Base-by-base conservation (phyloP, 2,113 vertebrate genomes). In the Sebastes fasciatus region DNA sequence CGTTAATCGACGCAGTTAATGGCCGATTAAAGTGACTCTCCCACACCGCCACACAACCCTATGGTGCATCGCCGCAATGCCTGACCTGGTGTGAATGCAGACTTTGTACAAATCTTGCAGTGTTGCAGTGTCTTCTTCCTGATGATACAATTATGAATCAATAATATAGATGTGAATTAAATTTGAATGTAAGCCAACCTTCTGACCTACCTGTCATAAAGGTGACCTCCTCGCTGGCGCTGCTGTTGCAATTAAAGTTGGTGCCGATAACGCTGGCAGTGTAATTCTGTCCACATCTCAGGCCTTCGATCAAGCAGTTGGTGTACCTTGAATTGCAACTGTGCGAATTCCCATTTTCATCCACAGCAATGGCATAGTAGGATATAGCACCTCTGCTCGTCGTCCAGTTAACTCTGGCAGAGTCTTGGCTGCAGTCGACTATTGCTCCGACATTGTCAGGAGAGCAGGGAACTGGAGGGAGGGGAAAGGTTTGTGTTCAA, bases 231-330 rank as follows among this genome's bases (percentile, higher is more conserved):
- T 88, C 17, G 11, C 90, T 94, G 51, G 34, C 6, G 0, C 85
- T 85, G 73, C 95, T 96, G 89, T 96, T 95, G 85, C 96, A 96
- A 4, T 61, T 42, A 2, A 89, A 6, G 79, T 95, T 95, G 4
- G 82, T 90, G 49, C 91, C 92, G 0, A 86, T 60, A 23, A 96
- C 89, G 1, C 19, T 92, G 45, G 70, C 87, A 0, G 69, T 91
- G 81, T 96, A 96, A 14, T 84, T 89, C 80, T 92, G 71, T 57
- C 94, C 95, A 73, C 96, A 96, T 26, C 13, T 69, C 60, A 96
- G 90, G 19, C 78, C 90, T 19, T 82, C n/a, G 0, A 96, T 80
- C 26, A 82, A 43, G 74, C 94, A 96, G 65, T 63, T 69, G 8
- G 54, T 88, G 4, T 26, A 68, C 66, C 80, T 8, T 62, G 93